Evolutionary conservation across 2,797 vertebrate genomes (phyloP).

Genomic region (Caiman crocodilus): DNA sequence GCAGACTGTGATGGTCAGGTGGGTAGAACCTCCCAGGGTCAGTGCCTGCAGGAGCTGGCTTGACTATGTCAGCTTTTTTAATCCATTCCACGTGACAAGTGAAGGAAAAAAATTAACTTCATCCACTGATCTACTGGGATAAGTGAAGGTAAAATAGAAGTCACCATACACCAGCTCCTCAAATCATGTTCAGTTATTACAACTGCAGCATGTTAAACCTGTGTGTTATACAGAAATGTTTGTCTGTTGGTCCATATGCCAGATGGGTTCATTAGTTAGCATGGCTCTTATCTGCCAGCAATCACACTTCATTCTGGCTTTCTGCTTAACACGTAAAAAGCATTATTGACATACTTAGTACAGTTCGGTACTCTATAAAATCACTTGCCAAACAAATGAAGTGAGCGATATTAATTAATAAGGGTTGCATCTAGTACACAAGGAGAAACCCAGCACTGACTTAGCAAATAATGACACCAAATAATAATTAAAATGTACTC

Average conservation of each 20-base stretch:
- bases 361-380: not conserved
- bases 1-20: not conserved
- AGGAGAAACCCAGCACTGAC: not conserved
- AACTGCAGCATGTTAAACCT: not conserved
- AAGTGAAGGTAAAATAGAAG: not conserved
- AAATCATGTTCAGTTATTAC: not conserved
- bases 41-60: not conserved
- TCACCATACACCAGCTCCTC: not conserved
- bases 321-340: not conserved
- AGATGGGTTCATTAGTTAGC: not conserved
- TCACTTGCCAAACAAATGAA: not conserved
- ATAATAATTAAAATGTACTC: slow-evolving; percentile 26
- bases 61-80: not conserved
- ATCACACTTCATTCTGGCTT: not conserved
- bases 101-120: not conserved
- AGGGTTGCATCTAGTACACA: slow-evolving; percentile 6
- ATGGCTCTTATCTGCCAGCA: not conserved
- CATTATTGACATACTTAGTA: not conserved
- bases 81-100: not conserved
- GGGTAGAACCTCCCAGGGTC: not conserved
- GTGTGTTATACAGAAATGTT: not conserved
- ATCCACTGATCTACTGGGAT: not conserved
- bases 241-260: not conserved
- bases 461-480: not conserved
- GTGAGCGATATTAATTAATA: not conserved